Conservation (phyloP, 2,888 invertebrate species). For the Pasiphila rectangulata region DNA sequence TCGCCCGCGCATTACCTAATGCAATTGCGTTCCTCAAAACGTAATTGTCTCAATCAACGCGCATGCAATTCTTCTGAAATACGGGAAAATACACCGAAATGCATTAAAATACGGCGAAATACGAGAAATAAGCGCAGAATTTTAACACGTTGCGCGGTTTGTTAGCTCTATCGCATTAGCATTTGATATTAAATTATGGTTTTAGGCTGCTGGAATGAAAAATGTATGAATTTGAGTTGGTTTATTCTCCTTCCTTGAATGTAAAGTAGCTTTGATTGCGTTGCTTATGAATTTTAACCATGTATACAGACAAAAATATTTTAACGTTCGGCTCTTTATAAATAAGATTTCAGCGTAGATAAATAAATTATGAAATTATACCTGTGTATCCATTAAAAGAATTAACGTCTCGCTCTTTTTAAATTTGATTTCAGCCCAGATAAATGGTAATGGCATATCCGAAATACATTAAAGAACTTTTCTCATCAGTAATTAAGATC, state of each 20-base stretch:
- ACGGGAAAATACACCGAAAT: constrained; percentile 20
- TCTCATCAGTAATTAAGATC: constrained; percentile 1
- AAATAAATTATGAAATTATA: too few relatives aligned
- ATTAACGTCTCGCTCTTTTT: too few relatives aligned
- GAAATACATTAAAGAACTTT: constrained; percentile 1
- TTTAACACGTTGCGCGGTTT: constrained; percentile 27
- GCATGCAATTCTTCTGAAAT: constrained; percentile 51
- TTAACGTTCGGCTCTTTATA: too few relatives aligned
- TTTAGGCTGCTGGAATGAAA: constrained; percentile 12
- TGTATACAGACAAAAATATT: too few relatives aligned
- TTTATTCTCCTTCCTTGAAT: constrained; percentile 1
- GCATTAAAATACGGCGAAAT: constrained; percentile 5
- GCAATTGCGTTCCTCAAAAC: constrained; percentile 69
- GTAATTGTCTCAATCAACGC: constrained; percentile 68
- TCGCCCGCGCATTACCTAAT: constrained; percentile 65
- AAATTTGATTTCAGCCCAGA: too few relatives aligned
- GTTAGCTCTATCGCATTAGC: constrained; percentile 27
- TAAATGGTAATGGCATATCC: neutral
- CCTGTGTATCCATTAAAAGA: too few relatives aligned
- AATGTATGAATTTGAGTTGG: constrained; percentile 2
- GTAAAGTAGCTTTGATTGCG: neutral
- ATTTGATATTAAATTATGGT: constrained; percentile 26
- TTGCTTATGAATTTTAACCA: too few relatives aligned
- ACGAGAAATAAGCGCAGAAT: constrained; percentile 15
- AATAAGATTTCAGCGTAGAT: too few relatives aligned